phyloP scores from a whole-genome alignment of 2,797 vertebrate species.

The Sebastes matsubarae region DNA sequence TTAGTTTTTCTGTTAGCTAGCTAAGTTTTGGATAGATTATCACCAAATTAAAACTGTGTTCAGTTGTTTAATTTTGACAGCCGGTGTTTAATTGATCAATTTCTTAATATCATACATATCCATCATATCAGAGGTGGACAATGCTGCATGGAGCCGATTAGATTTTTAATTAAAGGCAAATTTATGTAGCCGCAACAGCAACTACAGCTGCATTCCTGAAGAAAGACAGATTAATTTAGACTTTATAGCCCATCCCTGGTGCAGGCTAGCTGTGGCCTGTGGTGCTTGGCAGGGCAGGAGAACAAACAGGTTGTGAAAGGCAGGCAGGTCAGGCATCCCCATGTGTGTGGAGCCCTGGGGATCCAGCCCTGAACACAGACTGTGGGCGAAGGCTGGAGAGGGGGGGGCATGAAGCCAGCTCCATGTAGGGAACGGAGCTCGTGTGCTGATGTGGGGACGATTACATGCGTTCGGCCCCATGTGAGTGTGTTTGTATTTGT shows the following conservation, averaged over 20 bases:
- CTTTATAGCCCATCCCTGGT: not conserved
- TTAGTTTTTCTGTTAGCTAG: not conserved
- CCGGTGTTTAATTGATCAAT: not conserved
- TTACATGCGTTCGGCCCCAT: slow-evolving; percentile 1
- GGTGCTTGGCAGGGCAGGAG: slow-evolving; percentile 9
- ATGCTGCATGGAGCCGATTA: not conserved
- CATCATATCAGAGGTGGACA: not conserved
- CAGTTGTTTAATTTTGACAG: not conserved
- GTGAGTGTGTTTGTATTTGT: not conserved
- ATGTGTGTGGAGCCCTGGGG: not conserved
- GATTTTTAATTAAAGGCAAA: not conserved
- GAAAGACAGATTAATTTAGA: not conserved
- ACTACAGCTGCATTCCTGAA: not conserved
- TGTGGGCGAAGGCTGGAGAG: not conserved
- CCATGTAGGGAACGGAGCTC: not conserved
- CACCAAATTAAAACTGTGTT: not conserved
- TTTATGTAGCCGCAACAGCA: not conserved
- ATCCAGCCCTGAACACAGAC: not conserved
- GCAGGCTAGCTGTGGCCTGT: not conserved
- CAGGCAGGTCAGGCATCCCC: slow-evolving; percentile 21
- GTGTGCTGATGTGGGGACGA: not conserved
- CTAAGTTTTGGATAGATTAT: not conserved
- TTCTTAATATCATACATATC: not conserved
- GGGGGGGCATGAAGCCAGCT: not conserved
- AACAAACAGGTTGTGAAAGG: slow-evolving; percentile 53